Conservation (phyloP, 1,140 invertebrate genomes). For the Bemisia tabaci region DNA sequence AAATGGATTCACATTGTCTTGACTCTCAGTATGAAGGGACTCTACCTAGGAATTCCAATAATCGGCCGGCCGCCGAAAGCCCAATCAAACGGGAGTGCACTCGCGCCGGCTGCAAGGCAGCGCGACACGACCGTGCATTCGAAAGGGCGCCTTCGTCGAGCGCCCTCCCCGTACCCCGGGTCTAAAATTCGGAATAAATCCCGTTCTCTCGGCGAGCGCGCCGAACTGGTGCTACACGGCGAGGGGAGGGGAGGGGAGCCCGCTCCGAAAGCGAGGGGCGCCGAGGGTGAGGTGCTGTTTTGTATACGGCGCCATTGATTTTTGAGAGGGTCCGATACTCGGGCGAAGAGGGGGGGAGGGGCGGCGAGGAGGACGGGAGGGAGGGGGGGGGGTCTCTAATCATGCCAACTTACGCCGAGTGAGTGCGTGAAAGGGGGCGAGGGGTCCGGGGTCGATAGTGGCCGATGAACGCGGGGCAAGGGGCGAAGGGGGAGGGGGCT, state of each 20-base stretch:
- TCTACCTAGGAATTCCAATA: too few species aligned
- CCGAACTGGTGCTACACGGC: too few species aligned
- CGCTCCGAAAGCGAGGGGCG: background rate
- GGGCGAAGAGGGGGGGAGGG: constrained; percentile 5
- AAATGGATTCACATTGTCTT: too few species aligned
- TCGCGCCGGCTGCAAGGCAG: too few species aligned
- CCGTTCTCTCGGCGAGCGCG: too few species aligned
- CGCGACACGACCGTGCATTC: too few species aligned
- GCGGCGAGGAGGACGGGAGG: constrained; percentile 9
- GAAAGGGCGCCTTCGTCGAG: too few species aligned
- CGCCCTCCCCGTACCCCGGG: too few species aligned
- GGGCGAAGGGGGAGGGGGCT: background rate
- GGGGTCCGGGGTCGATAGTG: background rate
- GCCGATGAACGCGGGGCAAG: background rate
- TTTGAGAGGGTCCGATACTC: constrained; percentile 16
- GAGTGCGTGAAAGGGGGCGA: background rate
- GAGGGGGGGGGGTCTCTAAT: constrained; percentile 8
- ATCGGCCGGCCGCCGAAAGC: too few species aligned
- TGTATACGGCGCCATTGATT: constrained; percentile 19
- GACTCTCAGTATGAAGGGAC: too few species aligned
- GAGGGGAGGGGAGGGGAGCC: background rate
- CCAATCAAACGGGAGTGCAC: too few species aligned
- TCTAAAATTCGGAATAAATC: too few species aligned
- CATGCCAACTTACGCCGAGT: constrained; percentile 1
- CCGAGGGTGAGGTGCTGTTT: constrained; percentile 5